phyloP scores from a whole-genome alignment of 2,113 vertebrate genomes.

The Genyomyrus donnyi region DNA sequence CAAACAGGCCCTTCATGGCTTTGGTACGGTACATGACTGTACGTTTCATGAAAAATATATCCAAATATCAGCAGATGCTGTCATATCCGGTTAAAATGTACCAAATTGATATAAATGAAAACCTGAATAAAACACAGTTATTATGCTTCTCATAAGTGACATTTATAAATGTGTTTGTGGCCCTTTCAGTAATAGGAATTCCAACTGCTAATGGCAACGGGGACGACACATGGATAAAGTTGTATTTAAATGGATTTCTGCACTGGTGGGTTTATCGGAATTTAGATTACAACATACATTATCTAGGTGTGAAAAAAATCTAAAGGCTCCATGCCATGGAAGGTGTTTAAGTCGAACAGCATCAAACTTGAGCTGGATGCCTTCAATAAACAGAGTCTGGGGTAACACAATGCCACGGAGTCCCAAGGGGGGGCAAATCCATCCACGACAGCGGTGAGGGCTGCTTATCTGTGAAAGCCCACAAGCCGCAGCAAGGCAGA shows the following conservation, averaged over 20 bases:
- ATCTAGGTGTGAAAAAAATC: background rate
- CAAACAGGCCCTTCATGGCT: background rate
- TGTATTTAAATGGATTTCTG: slow-evolving; percentile 5
- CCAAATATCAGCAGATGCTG: background rate
- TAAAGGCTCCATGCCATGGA: background rate
- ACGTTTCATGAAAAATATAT: background rate
- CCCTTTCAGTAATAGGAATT: background rate
- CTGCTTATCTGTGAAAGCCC: background rate
- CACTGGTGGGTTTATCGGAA: background rate
- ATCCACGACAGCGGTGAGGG: background rate
- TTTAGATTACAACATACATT: slow-evolving; percentile 9
- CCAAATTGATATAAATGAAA: background rate
- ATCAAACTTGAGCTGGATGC: background rate
- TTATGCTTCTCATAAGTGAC: background rate
- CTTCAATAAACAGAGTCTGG: background rate
- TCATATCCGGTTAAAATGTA: background rate
- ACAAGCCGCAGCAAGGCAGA: background rate
- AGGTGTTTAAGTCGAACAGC: background rate
- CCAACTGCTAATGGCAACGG: background rate
- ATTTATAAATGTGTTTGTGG: background rate
- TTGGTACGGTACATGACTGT: background rate
- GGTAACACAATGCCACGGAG: background rate
- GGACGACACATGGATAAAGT: background rate
- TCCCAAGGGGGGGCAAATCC: background rate
- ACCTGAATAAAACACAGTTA: background rate